Evolutionary conservation across 2,797 vertebrate genomes (phyloP).

Genomic region (Crocidura indochinensis): DNA sequence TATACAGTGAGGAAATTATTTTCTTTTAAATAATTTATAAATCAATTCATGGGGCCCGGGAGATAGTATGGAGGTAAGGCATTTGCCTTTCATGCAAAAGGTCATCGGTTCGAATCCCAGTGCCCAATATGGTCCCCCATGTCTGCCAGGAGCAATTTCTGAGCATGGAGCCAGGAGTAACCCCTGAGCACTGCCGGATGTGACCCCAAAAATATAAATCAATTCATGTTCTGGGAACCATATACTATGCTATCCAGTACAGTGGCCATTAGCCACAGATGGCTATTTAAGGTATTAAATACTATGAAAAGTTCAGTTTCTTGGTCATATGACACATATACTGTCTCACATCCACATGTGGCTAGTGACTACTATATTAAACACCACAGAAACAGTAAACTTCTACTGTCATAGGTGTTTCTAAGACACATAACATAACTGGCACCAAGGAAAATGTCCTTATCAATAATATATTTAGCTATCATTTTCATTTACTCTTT

Average conservation of each 20-base stretch:
- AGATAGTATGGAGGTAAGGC: too few relatives aligned
- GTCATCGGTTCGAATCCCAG: too few relatives aligned
- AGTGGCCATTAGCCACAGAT: not conserved
- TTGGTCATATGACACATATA: not conserved
- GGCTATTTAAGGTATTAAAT: constrained; percentile 28
- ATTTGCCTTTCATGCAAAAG: too few relatives aligned
- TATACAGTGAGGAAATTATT: not conserved
- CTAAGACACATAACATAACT: not conserved
- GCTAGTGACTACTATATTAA: not conserved
- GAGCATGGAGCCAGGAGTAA: too few relatives aligned
- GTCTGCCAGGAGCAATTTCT: too few relatives aligned
- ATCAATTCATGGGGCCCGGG: constrained; percentile 23
- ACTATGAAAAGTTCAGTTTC: constrained; percentile 22
- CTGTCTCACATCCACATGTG: not conserved
- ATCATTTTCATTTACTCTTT: constrained; percentile 55
- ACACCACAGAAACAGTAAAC: not conserved
- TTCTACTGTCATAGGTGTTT: constrained; percentile 36
- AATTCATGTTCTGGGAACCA: not conserved
- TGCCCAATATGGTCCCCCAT: too few relatives aligned
- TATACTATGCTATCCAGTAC: not conserved
- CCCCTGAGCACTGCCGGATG: too few relatives aligned
- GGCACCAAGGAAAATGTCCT: constrained; percentile 1
- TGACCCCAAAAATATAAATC: too few relatives aligned
- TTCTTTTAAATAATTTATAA: constrained; percentile 56
- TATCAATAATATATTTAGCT: constrained; percentile 1